Evolutionary conservation across 2,888 invertebrate genomes (phyloP).

Genomic region (Neoitamus cyanurus): DNA sequence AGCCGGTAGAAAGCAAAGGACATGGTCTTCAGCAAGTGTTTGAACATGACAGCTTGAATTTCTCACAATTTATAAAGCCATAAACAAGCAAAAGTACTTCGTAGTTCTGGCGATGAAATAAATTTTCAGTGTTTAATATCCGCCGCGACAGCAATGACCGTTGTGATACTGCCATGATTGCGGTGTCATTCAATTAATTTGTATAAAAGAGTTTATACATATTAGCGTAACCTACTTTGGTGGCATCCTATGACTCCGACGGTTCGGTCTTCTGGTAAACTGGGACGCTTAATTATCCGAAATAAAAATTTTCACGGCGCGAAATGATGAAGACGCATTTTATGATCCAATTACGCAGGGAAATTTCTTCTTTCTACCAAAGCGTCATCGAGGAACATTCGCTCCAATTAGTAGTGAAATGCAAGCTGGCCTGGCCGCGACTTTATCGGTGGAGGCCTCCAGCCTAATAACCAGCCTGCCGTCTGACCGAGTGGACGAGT

Average conservation of each 20-base stretch:
- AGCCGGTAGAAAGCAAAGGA: neutral
- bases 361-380: constrained; percentile 10
- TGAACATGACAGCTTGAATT: neutral
- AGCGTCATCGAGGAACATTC: neutral
- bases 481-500: neutral
- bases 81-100: neutral
- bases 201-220: neutral
- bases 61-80: neutral
- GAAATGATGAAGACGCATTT: neutral
- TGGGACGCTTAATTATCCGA: neutral
- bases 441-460: neutral
- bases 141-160: neutral
- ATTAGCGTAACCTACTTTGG: neutral
- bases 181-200: neutral
- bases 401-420: constrained; percentile 13
- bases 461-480: neutral
- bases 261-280: neutral
- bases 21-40: neutral
- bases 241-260: neutral
- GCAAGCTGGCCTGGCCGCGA: neutral
- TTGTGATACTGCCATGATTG: neutral
- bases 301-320: neutral
- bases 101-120: neutral
- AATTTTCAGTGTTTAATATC: neutral
- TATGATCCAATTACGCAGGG: constrained; percentile 19